Base-by-base conservation (phyloP, 2,888 invertebrate species). In the Neoascia interrupta region DNA sequence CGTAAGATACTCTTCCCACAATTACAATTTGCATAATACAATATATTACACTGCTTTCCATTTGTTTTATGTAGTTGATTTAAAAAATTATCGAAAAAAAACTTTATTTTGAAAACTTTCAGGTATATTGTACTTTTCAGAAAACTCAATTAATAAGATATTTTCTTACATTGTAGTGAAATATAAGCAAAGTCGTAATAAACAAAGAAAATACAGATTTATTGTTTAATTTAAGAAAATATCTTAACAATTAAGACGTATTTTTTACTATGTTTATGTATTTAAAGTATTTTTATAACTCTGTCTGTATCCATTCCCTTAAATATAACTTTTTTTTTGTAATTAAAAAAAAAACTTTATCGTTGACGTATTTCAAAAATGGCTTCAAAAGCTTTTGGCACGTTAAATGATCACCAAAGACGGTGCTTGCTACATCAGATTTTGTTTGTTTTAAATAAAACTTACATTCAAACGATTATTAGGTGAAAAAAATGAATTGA, bases 111-210 rank as follows among this genome's bases (percentile, higher is more conserved):
- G 87, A 87, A 88, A 85, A 87, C 82, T 83, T 84, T 87, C 88
- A 87, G 87, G 87, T 87, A 85, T 85, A 86, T 87, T 87, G 87
- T 87, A 87, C 87, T 87, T 84, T 85, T 85, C 87, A 87, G 84
- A 83, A 83, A 81, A 85, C 81, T 82, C 81, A 80, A 70, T 82
- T 56, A 82, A 76, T 53, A 47, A 72, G 69, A 81, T 79, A 69
- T 69, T 69, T 69, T 56, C 73, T 68, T 61, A 60, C 16, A 64
- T 37, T 43, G 13, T n/a, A n/a, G n/a, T n/a, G n/a, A n/a, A n/a
- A n/a, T n/a, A n/a, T n/a, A n/a, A n/a, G n/a, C n/a, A n/a, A n/a
- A n/a, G n/a, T n/a, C n/a, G n/a, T 5, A 56, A n/a, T 16, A 36
- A 18, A 34, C 26, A 5, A n/a, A 5, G 4, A 23, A 16, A 34